Evolutionary conservation across 2,888 invertebrate genomes (phyloP).

Genomic region (Dynastes maya): DNA sequence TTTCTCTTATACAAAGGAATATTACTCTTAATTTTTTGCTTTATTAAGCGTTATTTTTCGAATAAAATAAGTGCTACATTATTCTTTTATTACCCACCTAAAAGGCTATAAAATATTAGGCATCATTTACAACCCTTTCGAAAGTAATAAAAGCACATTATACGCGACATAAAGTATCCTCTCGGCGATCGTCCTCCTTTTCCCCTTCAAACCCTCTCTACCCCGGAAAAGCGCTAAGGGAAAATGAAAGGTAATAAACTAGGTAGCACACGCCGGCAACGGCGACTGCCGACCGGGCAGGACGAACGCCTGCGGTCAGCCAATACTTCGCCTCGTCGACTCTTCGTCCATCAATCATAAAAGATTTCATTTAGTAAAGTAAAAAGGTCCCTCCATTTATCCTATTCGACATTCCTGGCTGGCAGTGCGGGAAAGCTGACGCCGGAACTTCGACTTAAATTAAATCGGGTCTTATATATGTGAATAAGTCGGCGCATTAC

Average conservation of each 20-base stretch:
- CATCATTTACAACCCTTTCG: slow-evolving; percentile 10
- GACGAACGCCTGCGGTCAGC: slow-evolving; percentile 53
- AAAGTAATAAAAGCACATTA: slow-evolving; percentile 25
- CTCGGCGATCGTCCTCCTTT: slow-evolving; percentile 17
- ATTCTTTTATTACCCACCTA: too few relatives aligned
- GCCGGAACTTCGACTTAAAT: slow-evolving; percentile 14
- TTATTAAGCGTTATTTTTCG: too few relatives aligned
- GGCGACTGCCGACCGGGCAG: background rate
- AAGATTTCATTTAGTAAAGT: slow-evolving; percentile 63
- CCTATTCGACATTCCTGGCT: slow-evolving; percentile 2
- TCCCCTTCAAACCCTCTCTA: too few relatives aligned
- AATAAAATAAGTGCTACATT: too few relatives aligned
- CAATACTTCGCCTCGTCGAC: slow-evolving; percentile 55
- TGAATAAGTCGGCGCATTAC: too few relatives aligned
- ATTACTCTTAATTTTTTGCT: too few relatives aligned
- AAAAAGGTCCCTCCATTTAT: slow-evolving; percentile 52
- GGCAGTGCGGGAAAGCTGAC: slow-evolving; percentile 12
- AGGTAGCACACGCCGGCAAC: slow-evolving; percentile 29
- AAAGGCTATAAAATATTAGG: background rate
- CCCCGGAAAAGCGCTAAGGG: background rate
- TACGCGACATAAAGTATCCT: slow-evolving; percentile 21
- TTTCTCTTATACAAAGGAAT: too few relatives aligned
- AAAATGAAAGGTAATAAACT: slow-evolving; percentile 40
- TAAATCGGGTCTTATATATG: slow-evolving; percentile 18
- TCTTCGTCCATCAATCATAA: slow-evolving; percentile 64